Evolutionary conservation across 2,113 vertebrate species (phyloP).

Genomic region (Polyodon spathula): DNA sequence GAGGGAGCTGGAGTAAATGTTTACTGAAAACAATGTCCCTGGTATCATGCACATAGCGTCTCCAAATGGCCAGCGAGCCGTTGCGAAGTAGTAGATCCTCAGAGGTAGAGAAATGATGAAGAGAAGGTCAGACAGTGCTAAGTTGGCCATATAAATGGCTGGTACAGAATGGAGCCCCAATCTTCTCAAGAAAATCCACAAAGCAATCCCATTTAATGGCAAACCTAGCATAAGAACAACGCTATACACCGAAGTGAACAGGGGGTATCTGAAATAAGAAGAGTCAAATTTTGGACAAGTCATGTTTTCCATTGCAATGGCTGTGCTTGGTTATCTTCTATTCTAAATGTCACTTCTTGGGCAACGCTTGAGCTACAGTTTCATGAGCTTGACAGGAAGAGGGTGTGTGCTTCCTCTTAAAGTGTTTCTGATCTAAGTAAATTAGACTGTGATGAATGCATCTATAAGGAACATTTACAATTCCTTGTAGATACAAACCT

Average conservation of each 20-base stretch:
- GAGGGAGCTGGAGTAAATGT: conserved; percentile 27
- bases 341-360: too few species aligned
- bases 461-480: too few species aligned
- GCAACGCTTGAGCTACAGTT: too few species aligned
- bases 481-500: too few species aligned
- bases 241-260: conserved; percentile 25
- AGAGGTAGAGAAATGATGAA: conserved; percentile 27
- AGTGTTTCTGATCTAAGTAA: too few species aligned
- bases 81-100: conserved; percentile 26
- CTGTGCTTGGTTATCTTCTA: too few species aligned
- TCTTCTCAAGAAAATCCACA: conserved; percentile 18
- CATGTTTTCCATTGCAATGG: too few species aligned
- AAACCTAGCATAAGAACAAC: conserved; percentile 20
- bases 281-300: too few species aligned
- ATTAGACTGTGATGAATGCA: too few species aligned
- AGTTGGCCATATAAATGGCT: conserved; percentile 28
- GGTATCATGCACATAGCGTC: conserved; percentile 20
- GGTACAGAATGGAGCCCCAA: conserved; percentile 19
- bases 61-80: conserved; percentile 18
- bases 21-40: conserved; percentile 23
- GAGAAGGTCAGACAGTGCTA: conserved; percentile 25
- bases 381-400: too few species aligned
- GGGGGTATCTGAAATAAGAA: conserved; percentile 16
- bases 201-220: conserved; percentile 20
- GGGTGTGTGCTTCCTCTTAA: too few species aligned